phyloP scores from a whole-genome alignment of 2,113 vertebrate genomes.

The Echinops telfairi region DNA sequence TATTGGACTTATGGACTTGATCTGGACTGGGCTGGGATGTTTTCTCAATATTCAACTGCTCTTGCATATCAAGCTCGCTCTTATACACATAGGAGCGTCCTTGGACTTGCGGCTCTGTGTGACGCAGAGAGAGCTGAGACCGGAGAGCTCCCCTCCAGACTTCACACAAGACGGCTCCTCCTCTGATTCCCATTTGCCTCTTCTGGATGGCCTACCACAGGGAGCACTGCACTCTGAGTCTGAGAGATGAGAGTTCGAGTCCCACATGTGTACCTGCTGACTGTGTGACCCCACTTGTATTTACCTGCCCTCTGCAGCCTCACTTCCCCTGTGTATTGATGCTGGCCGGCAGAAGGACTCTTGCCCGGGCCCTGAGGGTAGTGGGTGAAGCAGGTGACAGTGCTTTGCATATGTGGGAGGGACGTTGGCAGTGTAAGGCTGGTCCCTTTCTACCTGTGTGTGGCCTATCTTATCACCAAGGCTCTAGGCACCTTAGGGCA shows the following conservation, averaged over 20 bases:
- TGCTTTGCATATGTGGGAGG: too few species aligned
- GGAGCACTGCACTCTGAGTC: not conserved
- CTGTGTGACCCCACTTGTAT: not conserved
- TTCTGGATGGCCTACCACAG: not conserved
- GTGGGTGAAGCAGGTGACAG: not conserved
- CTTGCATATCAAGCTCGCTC: too few species aligned
- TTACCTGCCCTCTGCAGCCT: not conserved
- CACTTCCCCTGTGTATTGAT: not conserved
- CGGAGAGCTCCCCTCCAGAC: not conserved
- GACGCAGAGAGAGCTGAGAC: too few species aligned
- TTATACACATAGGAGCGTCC: too few species aligned
- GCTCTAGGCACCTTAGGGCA: not conserved
- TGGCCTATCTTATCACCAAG: not conserved
- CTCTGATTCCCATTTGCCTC: not conserved
- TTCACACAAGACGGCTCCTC: accelerated
- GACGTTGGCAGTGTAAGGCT: not conserved
- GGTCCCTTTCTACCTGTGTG: not conserved
- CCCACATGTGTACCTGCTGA: not conserved
- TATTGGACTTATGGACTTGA: too few species aligned
- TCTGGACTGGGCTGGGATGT: too few species aligned
- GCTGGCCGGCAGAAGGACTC: too few species aligned
- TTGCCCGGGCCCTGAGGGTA: not conserved
- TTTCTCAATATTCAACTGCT: too few species aligned
- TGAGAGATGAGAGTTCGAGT: not conserved
- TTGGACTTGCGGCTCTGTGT: too few species aligned